phyloP scores from a whole-genome alignment of 2,113 vertebrate species.

The Hippopotamus amphibius region DNA sequence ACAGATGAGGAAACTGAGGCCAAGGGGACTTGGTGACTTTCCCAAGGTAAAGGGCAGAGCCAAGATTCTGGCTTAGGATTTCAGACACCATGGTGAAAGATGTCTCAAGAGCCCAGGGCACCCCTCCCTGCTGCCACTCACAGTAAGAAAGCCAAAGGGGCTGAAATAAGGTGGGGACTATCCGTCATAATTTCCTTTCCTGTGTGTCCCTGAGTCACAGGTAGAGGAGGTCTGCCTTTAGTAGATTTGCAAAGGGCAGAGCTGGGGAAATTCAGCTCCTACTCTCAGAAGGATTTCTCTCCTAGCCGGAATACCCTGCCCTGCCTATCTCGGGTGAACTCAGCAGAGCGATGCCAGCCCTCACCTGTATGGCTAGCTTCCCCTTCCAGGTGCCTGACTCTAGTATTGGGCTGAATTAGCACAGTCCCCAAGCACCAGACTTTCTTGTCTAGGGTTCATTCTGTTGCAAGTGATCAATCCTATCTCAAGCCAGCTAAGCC shows the following conservation, averaged over 20 bases:
- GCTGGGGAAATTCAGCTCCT: not conserved
- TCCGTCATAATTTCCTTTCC: not conserved
- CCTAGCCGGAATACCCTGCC: not conserved
- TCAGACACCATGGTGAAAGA: not conserved
- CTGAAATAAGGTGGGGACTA: not conserved
- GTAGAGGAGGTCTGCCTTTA: not conserved
- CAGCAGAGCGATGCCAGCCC: not conserved
- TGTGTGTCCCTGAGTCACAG: not conserved
- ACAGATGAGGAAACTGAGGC: not conserved
- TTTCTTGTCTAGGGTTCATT: not conserved
- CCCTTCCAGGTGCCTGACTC: not conserved
- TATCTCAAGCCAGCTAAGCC: not conserved
- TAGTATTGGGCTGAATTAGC: not conserved
- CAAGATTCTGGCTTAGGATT: not conserved
- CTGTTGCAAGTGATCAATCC: not conserved
- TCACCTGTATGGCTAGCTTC: not conserved
- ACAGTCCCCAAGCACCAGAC: not conserved
- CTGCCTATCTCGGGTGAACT: not conserved
- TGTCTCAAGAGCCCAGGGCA: not conserved
- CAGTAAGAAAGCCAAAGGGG: not conserved
- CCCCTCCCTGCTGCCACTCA: not conserved
- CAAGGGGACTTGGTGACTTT: not conserved
- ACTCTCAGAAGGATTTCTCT: not conserved
- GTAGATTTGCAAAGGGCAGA: not conserved
- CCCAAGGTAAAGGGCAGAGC: not conserved